Evolutionary conservation across 2,888 invertebrate species (phyloP), one percentile per base, ranked within the genome.

Genomic region (Eledone cirrhosa): DNA sequence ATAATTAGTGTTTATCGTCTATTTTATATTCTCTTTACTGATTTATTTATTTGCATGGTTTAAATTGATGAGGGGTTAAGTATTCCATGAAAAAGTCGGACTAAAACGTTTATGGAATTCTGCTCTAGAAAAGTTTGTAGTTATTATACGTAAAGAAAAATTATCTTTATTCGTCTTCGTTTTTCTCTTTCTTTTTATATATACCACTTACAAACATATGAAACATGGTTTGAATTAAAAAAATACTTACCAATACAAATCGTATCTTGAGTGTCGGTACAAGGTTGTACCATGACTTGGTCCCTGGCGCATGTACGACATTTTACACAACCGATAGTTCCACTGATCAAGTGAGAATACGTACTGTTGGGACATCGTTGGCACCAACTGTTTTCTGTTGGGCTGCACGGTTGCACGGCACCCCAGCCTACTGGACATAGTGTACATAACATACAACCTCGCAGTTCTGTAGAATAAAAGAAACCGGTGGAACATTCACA

Each of bases 231-330:
- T 41, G 29, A 19, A 33, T 19, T 75, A 75, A 29, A 69, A 31
- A 22, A 76, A 78, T 79, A 84, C 86, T 85, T 86, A 88, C 89
- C 87, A 22, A 87, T 80, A 81, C 90, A 90, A 13, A 89, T 82
- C 0, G 89, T 88, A 82, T 90, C 88, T 81, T 89, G 88, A 27
- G 83, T 84, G n/a, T 82, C 78, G 8, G 85, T 84, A 79, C 90
- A 90, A 22, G 81, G 82, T 78, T 87, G 84, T 24, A 90, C 79
- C 80, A 83, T 84, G 47, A 86, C 82, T 82, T 89, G 87, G 24
- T 83, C 81, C 14, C 81, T 80, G 5, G 78, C 79, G 81, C 90
- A 90, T 48, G 82, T 80, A 13, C 85, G 81, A 83, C 90, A 90
- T 33, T 81, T 80, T 24, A 82, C 81, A 81, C 90, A 90, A 13